Conservation (phyloP, 2,797 vertebrate species). For the Emys orbicularis region DNA sequence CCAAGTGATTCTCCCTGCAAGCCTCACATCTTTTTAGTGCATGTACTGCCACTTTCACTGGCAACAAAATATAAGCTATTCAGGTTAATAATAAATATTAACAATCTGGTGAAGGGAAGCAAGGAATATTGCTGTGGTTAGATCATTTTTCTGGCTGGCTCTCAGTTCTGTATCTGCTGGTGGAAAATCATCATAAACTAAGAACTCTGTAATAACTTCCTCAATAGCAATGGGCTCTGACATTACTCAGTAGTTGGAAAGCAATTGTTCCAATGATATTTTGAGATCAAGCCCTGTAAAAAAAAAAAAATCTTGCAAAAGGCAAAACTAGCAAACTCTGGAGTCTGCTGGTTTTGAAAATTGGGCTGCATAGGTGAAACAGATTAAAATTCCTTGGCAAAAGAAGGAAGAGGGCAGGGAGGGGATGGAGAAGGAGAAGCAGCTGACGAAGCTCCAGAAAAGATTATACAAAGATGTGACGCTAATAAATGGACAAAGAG, state of each 20-base stretch:
- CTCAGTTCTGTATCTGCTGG: background rate
- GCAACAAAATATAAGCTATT: background rate
- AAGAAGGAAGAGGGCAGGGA: background rate
- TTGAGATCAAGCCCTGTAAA: background rate
- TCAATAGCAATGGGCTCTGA: background rate
- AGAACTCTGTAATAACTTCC: background rate
- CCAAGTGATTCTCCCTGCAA: background rate
- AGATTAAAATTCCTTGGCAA: background rate
- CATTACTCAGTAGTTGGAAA: background rate
- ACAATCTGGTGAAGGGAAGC: background rate
- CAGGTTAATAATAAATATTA: conserved; percentile 27
- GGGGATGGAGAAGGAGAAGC: background rate
- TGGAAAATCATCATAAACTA: background rate
- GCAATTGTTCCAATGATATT: background rate
- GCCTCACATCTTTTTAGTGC: background rate
- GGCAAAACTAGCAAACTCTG: background rate
- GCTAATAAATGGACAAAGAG: background rate
- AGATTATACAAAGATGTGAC: background rate
- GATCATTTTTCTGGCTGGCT: background rate
- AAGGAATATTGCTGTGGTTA: background rate
- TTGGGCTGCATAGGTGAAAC: background rate
- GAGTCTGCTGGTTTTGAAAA: background rate
- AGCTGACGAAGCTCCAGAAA: background rate
- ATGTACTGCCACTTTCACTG: background rate
- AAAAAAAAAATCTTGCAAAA: background rate